phyloP scores from a whole-genome alignment of 2,888 invertebrate genomes.

The Metallyticus violacea region DNA sequence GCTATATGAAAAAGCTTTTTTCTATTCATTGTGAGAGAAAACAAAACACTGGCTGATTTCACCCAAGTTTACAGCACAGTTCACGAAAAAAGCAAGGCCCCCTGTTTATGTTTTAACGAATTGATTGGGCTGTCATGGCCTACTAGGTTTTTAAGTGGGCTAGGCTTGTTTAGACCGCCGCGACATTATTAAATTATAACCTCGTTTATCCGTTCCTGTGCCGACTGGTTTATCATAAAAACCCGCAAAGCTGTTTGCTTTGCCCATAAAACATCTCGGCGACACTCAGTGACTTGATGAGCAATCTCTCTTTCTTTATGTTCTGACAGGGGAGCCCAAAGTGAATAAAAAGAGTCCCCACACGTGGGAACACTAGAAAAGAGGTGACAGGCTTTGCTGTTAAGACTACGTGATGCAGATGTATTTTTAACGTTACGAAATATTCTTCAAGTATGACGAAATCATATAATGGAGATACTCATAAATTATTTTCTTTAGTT shows the following conservation, averaged over 20 bases:
- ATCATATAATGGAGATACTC: no score
- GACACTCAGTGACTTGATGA: background rate
- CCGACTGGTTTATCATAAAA: background rate
- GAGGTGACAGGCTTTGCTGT: no score
- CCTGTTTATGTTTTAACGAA: background rate
- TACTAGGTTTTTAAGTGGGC: background rate
- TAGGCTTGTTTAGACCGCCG: background rate
- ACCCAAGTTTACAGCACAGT: background rate
- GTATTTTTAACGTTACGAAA: no score
- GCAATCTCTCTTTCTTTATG: background rate
- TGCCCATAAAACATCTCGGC: background rate
- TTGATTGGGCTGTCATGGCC: background rate
- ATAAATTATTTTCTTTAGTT: no score
- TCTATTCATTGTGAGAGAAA: background rate
- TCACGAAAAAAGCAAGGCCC: background rate
- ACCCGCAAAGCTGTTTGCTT: background rate
- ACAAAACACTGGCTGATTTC: background rate
- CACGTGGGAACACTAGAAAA: background rate
- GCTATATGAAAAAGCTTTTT: background rate
- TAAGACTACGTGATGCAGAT: no score
- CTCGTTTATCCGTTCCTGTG: background rate
- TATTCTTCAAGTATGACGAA: no score
- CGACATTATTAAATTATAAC: background rate
- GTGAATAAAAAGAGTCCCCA: background rate
- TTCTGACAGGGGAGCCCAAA: background rate